Conservation (phyloP, 2,797 vertebrate species). For the Ateles fusciceps region DNA sequence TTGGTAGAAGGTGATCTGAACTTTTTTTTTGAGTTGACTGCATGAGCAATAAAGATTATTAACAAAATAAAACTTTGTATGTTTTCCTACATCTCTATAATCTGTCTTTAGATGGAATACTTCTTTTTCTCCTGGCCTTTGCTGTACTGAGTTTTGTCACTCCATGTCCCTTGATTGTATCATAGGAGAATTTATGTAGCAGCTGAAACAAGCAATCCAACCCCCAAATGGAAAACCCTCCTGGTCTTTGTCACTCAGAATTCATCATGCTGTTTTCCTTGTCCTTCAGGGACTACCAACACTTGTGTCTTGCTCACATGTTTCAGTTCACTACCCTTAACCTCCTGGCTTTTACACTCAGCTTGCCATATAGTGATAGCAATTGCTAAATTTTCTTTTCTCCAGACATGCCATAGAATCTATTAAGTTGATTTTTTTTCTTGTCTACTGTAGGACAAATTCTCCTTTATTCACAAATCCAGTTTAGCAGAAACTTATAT, state of each 20-base stretch:
- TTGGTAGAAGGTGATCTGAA: background rate
- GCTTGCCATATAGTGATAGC: background rate
- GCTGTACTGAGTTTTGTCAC: background rate
- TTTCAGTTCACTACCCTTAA: too few species aligned
- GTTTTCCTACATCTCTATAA: background rate
- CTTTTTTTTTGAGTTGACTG: background rate
- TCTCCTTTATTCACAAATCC: background rate
- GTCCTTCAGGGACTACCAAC: fast-evolving
- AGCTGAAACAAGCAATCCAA: background rate
- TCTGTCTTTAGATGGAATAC: background rate
- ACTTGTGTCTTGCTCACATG: fast-evolving
- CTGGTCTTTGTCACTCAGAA: fast-evolving
- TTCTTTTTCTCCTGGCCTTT: too few species aligned
- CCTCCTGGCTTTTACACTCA: too few species aligned
- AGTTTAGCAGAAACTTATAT: background rate
- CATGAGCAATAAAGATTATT: too few species aligned
- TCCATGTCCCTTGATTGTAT: fast-evolving
- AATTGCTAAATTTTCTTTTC: fast-evolving
- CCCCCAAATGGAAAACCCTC: background rate
- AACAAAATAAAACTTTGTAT: background rate
- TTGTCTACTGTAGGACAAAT: background rate
- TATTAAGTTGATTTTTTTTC: background rate
- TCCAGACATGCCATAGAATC: fast-evolving
- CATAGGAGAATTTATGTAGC: fast-evolving
- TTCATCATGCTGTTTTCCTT: fast-evolving